Conservation (phyloP, 2,113 vertebrate species). For the Bubo blakistoni region DNA sequence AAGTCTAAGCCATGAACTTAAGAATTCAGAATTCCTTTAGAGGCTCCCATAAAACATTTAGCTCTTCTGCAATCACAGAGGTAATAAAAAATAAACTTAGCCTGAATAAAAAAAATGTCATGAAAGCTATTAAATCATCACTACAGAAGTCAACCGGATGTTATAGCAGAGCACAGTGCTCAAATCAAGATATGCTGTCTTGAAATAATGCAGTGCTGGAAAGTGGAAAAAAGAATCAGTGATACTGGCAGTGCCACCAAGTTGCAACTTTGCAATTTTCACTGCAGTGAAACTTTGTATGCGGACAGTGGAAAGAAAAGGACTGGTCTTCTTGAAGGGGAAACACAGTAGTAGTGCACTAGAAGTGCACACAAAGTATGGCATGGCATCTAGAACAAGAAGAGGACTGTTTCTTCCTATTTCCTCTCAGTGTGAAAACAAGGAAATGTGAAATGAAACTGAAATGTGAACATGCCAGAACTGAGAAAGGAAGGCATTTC, state of each 20-base stretch:
- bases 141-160: not conserved
- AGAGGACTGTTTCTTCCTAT: not conserved
- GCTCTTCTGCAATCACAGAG: not conserved
- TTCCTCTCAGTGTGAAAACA: not conserved
- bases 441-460: not conserved
- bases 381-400: not conserved
- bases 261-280: not conserved
- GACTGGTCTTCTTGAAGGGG: not conserved
- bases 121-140: not conserved
- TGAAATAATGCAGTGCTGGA: not conserved
- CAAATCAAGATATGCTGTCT: not conserved
- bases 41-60: not conserved
- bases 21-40: not conserved
- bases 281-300: fast-evolving
- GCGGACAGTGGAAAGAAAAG: not conserved
- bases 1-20: not conserved
- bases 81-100: not conserved
- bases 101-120: not conserved
- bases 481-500: not conserved
- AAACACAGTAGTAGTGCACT: not conserved
- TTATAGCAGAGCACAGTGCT: not conserved
- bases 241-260: fast-evolving
- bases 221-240: not conserved
- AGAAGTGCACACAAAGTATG: not conserved
- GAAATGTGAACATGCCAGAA: not conserved